Base-by-base conservation (phyloP, 1,140 invertebrate species). In the Bilobella aurantiaca region DNA sequence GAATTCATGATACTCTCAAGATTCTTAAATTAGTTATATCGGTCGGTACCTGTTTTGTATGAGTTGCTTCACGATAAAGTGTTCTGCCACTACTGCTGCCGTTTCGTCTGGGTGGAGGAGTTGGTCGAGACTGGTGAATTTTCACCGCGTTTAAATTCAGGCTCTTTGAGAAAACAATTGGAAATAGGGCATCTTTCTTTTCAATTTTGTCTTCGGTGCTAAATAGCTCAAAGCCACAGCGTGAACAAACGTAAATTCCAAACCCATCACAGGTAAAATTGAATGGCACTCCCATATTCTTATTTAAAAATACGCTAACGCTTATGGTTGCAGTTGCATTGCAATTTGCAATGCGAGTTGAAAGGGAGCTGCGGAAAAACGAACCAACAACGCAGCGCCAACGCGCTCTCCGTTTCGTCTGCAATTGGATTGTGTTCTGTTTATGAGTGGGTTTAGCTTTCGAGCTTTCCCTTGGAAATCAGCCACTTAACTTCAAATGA, bases 181-280 rank as follows among this genome's bases (percentile, higher is more conserved):
- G 49, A 23, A 53, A 25, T 21, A 37, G 25, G 23, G 23, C 18
- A 28, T 53, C 57, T 2, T 47, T n/a, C 63, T 58, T 46, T 18
- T 27, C 8, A 5, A 34, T n/a, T 58, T 56, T 58, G 27, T 31
- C 63, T 2, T 47, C 64, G 1, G 64, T 62, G 23, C 58, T 37
- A 30, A 66, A 49, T 5, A 66, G 29, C 31, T 66, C 64, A 14
- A 28, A 61, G 1, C 64, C 64, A 61, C 64, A 66, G 25, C 58
- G 18, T 2, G 64, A 66, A 46, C 64, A 66, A 23, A 61, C 28
- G 58, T 66, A 66, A 27, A 53, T 25, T 23, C 64, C 64, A 8
- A 66, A 18, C 2, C 59, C 59, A 27, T 8, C n/a, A 46, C 59
- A 62, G 14, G 30, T 62, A 28, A 62, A 62, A 46, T 62, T 62